Evolutionary conservation across 2,113 vertebrate genomes (phyloP).

Genomic region (Triplophysa rosa): DNA sequence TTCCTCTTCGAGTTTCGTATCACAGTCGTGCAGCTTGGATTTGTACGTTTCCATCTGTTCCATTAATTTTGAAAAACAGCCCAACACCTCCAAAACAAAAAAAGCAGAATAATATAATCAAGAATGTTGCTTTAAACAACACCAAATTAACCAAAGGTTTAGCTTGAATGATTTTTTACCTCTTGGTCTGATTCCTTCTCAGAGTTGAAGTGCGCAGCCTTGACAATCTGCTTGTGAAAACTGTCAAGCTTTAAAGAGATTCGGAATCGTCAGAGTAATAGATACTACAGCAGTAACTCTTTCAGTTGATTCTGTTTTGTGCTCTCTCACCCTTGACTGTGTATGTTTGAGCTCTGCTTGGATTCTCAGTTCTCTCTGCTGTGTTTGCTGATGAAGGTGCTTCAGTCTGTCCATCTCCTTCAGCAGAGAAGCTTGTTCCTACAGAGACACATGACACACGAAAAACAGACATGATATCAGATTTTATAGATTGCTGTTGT

Average conservation of each 20-base stretch:
- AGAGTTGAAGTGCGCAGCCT: slow-evolving; percentile 23
- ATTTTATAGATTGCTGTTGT: neutral
- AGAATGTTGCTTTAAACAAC: neutral
- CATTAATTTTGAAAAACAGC: slow-evolving; percentile 19
- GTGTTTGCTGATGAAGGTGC: slow-evolving; percentile 41
- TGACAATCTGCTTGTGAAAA: slow-evolving; percentile 32
- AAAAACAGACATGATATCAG: neutral
- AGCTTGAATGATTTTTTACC: slow-evolving; percentile 29
- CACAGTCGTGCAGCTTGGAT: slow-evolving; percentile 30
- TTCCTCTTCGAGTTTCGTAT: slow-evolving; percentile 36
- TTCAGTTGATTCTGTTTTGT: neutral
- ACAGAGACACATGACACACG: neutral
- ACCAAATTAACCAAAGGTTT: neutral
- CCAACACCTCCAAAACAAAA: slow-evolving; percentile 40
- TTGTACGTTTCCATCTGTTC: slow-evolving; percentile 36
- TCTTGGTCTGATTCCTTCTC: slow-evolving; percentile 45
- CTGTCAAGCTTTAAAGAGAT: slow-evolving; percentile 49
- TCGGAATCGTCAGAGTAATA: neutral
- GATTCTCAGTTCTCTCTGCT: slow-evolving; percentile 45
- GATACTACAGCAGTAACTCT: neutral
- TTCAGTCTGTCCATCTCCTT: slow-evolving; percentile 63
- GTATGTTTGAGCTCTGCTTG: slow-evolving; percentile 30
- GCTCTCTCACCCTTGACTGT: slow-evolving; percentile 37
- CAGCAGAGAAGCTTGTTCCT: slow-evolving; percentile 71
- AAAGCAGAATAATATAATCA: neutral